These are phyloP conservation scores for Neodiprion lecontei DNA, from an alignment of 1,140 invertebrate species.

Conservation along the genomic window DNA sequence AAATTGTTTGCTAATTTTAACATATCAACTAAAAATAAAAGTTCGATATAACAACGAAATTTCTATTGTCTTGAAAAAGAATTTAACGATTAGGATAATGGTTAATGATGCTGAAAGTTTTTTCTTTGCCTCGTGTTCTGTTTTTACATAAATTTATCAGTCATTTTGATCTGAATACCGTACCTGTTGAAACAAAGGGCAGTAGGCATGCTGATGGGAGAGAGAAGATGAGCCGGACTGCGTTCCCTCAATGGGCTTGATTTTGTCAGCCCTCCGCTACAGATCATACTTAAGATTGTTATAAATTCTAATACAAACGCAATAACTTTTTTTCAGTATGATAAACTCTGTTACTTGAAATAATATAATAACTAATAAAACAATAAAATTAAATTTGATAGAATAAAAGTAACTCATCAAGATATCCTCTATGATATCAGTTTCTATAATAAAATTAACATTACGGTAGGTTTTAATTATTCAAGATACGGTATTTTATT, in stretches of 20 bases:
- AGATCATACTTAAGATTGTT: slow-evolving; percentile 46
- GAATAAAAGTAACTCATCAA: neutral
- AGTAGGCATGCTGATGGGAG: slow-evolving; percentile 77
- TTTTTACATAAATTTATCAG: neutral
- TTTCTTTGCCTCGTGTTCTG: neutral
- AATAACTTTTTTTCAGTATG: slow-evolving; percentile 5
- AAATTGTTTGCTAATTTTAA: no score
- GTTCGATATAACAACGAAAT: no score
- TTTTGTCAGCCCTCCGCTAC: slow-evolving; percentile 59
- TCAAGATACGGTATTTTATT: no score
- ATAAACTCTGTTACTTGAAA: neutral
- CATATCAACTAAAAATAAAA: no score
- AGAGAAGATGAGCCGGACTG: slow-evolving; percentile 70
- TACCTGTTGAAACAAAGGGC: slow-evolving; percentile 80
- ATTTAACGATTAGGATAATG: no score
- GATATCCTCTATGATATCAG: no score
- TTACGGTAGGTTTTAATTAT: no score
- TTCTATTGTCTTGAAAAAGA: no score
- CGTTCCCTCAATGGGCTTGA: slow-evolving; percentile 61
- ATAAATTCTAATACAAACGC: slow-evolving; percentile 1
- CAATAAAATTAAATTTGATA: neutral
- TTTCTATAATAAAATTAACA: no score
- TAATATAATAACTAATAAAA: neutral
- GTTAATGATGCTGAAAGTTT: neutral
- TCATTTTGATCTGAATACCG: slow-evolving; percentile 25